Evolutionary conservation across 2,888 invertebrate species (phyloP), one percentile per base, ranked within the genome.

Genomic region (Sinodicranocentrus sp.): DNA sequence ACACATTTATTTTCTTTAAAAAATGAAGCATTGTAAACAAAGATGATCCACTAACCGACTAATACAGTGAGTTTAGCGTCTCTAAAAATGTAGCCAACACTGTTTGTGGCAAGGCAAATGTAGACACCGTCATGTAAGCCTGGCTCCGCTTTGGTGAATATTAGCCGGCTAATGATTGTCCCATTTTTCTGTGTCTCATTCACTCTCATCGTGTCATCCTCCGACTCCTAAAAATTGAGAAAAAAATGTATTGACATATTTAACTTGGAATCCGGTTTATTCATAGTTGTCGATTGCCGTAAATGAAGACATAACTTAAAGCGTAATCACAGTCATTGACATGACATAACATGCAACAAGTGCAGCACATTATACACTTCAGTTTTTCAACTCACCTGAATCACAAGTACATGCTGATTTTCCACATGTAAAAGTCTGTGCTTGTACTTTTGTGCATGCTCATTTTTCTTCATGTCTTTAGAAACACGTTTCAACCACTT

Each of bases 401-500:
- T 88, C 21, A 88, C 88, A 28, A 88, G 75, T 13, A 88, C 87
- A 54, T 86, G 87, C 68, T 87, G 87, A 75, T 88, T 86, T 67
- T 88, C 88, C 19, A 87, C 85, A 73, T 85, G 86, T 21, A 88
- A 59, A 63, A 88, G 86, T 39, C 87, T 73, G 61, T 87, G 87
- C 52, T 86, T 88, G 65, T 87, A 73, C 73, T 83, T 83, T 26
- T 80, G 76, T 54, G 70, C 80, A 25, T 85, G 82, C 48, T 67
- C 76, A 82, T 80, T 84, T 52, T 76, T 76, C 54, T 77, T 75
- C 10, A 83, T 77, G 71, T 87, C 85, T 65, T 84, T 67, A 15
- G 88, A 84, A 68, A 88, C 84, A 71, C 88, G 87, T 73, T 88
- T 88, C 33, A 88, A 57, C 88, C 88, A 88, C 80, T 87, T 87